Percentiles rank a stretch among this genome's conserved stretches.
Conservation (phyloP, 2,113 vertebrate genomes). For the Lamprologus speciosus region DNA sequence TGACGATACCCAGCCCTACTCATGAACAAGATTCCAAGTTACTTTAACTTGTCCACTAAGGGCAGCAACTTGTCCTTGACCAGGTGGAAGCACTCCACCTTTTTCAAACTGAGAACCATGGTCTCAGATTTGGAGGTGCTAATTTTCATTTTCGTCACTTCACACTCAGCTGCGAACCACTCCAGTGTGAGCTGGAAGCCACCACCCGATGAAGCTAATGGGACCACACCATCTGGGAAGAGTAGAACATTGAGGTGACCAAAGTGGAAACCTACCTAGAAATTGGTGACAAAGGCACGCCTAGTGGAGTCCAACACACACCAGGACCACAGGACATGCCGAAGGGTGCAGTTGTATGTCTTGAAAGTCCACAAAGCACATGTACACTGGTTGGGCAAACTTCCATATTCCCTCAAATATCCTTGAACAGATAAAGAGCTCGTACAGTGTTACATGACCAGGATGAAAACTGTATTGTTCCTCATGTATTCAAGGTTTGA, state of each 20-base stretch:
- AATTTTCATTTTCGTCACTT: background rate
- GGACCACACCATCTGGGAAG: background rate
- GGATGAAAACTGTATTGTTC: background rate
- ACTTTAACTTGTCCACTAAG: background rate
- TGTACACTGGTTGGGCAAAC: background rate
- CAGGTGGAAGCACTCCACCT: background rate
- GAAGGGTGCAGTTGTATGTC: background rate
- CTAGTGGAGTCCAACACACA: background rate
- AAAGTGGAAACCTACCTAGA: background rate
- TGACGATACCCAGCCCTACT: background rate
- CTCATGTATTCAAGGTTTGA: background rate
- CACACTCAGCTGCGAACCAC: background rate
- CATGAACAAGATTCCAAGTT: background rate
- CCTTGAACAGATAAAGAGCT: background rate
- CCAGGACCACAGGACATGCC: background rate
- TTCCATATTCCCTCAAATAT: background rate
- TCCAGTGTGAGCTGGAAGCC: background rate
- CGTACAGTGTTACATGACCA: background rate
- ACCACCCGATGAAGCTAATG: background rate
- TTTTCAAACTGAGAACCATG: background rate
- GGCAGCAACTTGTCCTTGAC: background rate
- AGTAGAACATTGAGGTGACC: background rate
- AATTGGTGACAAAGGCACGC: background rate
- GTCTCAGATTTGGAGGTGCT: background rate
- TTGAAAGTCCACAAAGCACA: background rate